phyloP scores from a whole-genome alignment of 2,888 invertebrate genomes.

The Xylota segnis region DNA sequence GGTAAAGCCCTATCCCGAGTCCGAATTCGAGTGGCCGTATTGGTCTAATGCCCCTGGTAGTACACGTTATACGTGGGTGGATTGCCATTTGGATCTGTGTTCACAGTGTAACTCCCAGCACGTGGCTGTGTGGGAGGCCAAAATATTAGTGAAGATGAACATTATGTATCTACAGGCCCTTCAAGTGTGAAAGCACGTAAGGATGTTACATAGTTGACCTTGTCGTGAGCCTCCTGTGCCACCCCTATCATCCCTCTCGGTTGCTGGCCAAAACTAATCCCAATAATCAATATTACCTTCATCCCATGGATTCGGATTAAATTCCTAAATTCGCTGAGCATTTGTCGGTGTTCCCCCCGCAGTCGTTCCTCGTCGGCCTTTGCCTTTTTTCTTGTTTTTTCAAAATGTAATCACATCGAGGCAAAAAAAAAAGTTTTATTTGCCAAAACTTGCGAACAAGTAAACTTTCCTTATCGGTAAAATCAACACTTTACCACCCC shows the following conservation, averaged over 20 bases:
- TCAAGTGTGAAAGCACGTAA: too few relatives aligned
- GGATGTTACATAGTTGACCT: slow-evolving; percentile 36
- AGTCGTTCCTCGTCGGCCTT: neutral
- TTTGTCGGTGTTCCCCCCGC: neutral
- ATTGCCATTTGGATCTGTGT: too few relatives aligned
- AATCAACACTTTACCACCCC: slow-evolving; percentile 69
- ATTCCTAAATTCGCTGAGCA: slow-evolving; percentile 36
- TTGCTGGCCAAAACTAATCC: slow-evolving; percentile 42
- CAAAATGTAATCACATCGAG: slow-evolving; percentile 70
- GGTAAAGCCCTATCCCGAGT: too few relatives aligned
- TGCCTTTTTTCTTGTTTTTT: neutral
- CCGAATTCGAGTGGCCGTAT: too few relatives aligned
- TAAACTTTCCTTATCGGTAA: slow-evolving; percentile 75
- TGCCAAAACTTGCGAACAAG: slow-evolving; percentile 73
- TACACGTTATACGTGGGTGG: too few relatives aligned
- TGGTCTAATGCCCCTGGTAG: too few relatives aligned
- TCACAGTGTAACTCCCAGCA: too few relatives aligned
- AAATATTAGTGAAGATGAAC: too few relatives aligned
- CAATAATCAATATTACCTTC: slow-evolving; percentile 71
- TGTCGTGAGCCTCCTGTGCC: neutral
- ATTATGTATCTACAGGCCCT: too few relatives aligned
- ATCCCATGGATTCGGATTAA: slow-evolving; percentile 39
- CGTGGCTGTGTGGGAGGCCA: too few relatives aligned
- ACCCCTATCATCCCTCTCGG: neutral
- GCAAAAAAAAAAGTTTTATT: slow-evolving; percentile 68